Conservation (phyloP, 2,888 invertebrate genomes). For the Rhingia rostrata region DNA sequence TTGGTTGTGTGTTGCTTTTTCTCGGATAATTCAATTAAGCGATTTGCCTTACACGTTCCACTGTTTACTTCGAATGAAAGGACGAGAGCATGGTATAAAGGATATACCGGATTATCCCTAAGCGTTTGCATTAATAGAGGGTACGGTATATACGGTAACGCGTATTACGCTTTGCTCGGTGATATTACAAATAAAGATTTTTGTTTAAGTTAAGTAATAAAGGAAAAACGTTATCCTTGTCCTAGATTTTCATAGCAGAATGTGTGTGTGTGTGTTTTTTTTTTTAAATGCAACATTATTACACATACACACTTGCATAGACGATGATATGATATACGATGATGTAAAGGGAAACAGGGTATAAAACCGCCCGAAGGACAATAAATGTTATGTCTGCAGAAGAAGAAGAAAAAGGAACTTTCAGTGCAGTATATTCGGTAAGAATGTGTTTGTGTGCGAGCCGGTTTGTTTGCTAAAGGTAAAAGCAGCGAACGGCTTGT, state of each 20-base stretch:
- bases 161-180: background rate
- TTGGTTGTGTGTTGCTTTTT: background rate
- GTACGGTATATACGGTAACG: slow-evolving; percentile 17
- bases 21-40: slow-evolving; percentile 65
- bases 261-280: slow-evolving; percentile 38
- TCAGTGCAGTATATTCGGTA: slow-evolving; percentile 1
- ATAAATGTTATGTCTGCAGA: slow-evolving; percentile 55
- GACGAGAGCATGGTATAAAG: background rate
- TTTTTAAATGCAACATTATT: slow-evolving; percentile 52
- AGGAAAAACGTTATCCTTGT: slow-evolving; percentile 58
- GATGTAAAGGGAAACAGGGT: slow-evolving; percentile 19
- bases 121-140: slow-evolving; percentile 44
- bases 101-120: slow-evolving; percentile 37
- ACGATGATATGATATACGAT: slow-evolving; percentile 7
- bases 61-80: slow-evolving; percentile 8
- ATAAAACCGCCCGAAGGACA: slow-evolving; percentile 50
- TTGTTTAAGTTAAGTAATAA: slow-evolving; percentile 59
- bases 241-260: slow-evolving; percentile 47
- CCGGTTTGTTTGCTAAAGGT: slow-evolving; percentile 11
- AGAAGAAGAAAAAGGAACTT: slow-evolving; percentile 13
- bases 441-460: background rate
- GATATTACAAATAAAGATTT: slow-evolving; percentile 32
- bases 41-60: slow-evolving; percentile 45
- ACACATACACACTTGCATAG: background rate
- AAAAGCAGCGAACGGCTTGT: slow-evolving; percentile 51